Percentiles rank a stretch among this genome's conserved stretches.
Evolutionary conservation across 2,888 invertebrate genomes (phyloP).

Genomic region (Himalopsyche japonica): DNA sequence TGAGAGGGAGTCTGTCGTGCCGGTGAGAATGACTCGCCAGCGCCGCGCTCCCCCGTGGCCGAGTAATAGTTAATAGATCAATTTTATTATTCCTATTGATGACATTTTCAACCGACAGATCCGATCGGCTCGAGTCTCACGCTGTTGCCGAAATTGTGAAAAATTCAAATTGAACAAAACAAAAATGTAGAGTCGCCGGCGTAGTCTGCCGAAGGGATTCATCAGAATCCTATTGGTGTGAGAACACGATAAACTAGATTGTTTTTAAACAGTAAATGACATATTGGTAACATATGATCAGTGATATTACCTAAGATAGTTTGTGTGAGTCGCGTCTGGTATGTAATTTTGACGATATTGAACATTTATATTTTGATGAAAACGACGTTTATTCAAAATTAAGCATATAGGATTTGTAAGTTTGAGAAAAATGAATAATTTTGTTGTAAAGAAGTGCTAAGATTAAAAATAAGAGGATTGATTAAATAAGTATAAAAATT

Average conservation of each 20-base stretch:
- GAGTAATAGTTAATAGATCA: neutral
- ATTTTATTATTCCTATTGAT: neutral
- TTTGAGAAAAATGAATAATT: slow-evolving; percentile 20
- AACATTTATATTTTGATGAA: slow-evolving; percentile 39
- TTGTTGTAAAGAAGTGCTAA: slow-evolving; percentile 32
- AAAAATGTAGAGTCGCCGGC: neutral
- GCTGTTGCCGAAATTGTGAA: neutral
- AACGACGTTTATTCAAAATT: slow-evolving; percentile 36
- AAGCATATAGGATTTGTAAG: slow-evolving; percentile 32
- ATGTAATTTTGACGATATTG: slow-evolving; percentile 24
- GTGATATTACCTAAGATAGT: slow-evolving; percentile 38
- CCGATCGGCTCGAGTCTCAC: neutral
- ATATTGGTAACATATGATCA: slow-evolving; percentile 37
- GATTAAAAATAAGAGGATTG: slow-evolving; percentile 31
- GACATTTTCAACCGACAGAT: neutral
- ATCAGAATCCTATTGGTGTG: slow-evolving; percentile 14
- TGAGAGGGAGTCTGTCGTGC: neutral
- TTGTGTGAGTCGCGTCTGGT: slow-evolving; percentile 28
- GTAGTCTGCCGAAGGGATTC: neutral
- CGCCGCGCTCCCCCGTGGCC: neutral
- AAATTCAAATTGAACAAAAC: neutral
- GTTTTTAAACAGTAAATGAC: slow-evolving; percentile 26
- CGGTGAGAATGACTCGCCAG: neutral
- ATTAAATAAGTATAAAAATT: slow-evolving; percentile 19
- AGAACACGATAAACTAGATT: slow-evolving; percentile 37